A percentile compares a stretch with the other conserved stretches of the same genome.
These are phyloP conservation scores for Oasisia sp. DNA, from an alignment of 2,888 invertebrate genomes.

Conservation along the genomic window DNA sequence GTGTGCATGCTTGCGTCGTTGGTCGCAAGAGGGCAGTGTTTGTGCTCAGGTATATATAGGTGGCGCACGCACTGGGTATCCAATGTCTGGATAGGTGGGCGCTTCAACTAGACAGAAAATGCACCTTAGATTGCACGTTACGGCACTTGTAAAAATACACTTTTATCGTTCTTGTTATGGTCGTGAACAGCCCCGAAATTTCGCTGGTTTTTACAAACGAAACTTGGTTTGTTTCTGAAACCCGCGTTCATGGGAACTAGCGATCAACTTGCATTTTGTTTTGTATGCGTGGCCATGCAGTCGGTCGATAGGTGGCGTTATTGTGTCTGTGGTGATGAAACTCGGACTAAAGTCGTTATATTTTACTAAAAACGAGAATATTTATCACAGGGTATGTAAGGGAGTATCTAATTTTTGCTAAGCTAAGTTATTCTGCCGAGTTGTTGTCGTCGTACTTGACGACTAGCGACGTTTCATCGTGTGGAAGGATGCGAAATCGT, in stretches of 20 bases:
- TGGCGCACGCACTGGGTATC: constrained; percentile 2
- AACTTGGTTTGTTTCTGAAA: neutral
- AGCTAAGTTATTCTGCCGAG: neutral
- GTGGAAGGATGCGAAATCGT: neutral
- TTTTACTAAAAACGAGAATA: constrained; percentile 13
- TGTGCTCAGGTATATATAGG: neutral
- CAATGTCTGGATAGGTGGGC: neutral
- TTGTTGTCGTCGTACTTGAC: neutral
- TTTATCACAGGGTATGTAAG: constrained; percentile 17
- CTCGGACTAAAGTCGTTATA: constrained; percentile 17
- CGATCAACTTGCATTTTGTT: constrained; percentile 5
- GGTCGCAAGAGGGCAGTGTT: constrained; percentile 3
- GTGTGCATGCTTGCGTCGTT: neutral
- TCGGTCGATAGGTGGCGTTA: neutral
- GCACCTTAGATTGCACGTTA: constrained; percentile 2
- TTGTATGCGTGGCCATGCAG: neutral
- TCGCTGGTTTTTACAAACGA: neutral
- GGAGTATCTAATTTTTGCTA: constrained; percentile 13
- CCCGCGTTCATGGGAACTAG: neutral
- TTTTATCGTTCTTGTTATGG: constrained; percentile 7
- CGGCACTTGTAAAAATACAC: neutral
- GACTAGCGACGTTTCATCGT: neutral
- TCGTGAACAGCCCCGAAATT: neutral
- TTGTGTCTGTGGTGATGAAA: constrained; percentile 17
- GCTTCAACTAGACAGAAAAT: neutral